Evolutionary conservation across 2,888 invertebrate genomes (phyloP).

Genomic region (Drosophila imparisetae): DNA sequence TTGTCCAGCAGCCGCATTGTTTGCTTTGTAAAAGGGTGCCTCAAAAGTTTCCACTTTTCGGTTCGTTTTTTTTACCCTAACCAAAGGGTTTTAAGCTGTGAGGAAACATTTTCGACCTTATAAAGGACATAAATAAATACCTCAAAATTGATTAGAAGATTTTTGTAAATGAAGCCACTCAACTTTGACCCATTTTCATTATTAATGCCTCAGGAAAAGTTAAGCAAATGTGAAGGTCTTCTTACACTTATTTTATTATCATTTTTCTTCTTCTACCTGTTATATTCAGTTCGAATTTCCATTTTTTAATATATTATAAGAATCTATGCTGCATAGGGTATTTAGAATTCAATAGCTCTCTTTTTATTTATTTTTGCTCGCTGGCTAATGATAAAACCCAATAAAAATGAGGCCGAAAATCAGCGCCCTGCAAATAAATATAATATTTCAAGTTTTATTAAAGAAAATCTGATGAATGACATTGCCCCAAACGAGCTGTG

Average conservation of each 20-base stretch:
- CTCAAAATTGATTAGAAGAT: conserved; percentile 5
- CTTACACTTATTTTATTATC: not conserved
- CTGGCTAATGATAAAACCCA: conserved; percentile 40
- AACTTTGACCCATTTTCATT: not conserved
- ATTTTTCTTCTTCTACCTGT: not conserved
- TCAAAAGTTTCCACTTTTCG: conserved; percentile 15
- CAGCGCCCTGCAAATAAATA: conserved; percentile 59
- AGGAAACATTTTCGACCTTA: not conserved
- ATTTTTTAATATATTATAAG: not conserved
- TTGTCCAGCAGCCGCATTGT: conserved; percentile 51
- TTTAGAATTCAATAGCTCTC: not conserved
- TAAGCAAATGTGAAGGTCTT: not conserved
- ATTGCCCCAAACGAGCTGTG: conserved; percentile 18
- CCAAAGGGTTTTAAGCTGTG: not conserved
- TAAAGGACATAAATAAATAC: conserved; percentile 11
- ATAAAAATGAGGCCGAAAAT: conserved; percentile 40
- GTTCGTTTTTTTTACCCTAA: conserved; percentile 4
- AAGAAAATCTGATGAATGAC: conserved; percentile 51
- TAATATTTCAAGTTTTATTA: conserved; percentile 58
- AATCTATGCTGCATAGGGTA: not conserved
- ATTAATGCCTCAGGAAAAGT: not conserved
- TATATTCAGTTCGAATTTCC: not conserved
- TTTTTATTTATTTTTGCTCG: not conserved
- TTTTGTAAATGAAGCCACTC: not conserved
- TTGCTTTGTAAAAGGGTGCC: conserved; percentile 62